Evolutionary conservation across 2,113 vertebrate species (phyloP).

Genomic region (Phrynocephalus versicolor): DNA sequence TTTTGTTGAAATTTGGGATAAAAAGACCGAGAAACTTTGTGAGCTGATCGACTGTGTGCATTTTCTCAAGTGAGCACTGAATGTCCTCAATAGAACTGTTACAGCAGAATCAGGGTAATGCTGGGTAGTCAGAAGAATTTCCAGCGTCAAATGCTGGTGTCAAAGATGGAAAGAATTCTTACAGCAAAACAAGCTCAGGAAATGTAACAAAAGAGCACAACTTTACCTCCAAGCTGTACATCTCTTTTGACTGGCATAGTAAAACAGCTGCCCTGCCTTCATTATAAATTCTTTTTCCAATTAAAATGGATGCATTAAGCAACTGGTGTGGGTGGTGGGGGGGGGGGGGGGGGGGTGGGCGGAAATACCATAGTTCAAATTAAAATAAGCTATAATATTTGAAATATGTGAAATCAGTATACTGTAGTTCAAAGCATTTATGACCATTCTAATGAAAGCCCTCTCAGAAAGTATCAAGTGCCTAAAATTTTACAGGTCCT

Average conservation of each 20-base stretch:
- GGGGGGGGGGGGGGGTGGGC: too few relatives aligned
- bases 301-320: background rate
- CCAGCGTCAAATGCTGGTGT: background rate
- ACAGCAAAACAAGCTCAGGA: background rate
- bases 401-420: background rate
- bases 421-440: background rate
- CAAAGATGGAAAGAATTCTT: background rate
- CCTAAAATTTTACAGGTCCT: too few relatives aligned
- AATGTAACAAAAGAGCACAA: background rate
- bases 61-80: constrained; percentile 82
- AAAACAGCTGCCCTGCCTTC: background rate
- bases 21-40: constrained; percentile 86
- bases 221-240: too few relatives aligned
- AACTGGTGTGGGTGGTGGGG: background rate
- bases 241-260: too few relatives aligned
- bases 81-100: background rate
- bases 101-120: too few relatives aligned
- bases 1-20: constrained; percentile 93
- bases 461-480: background rate
- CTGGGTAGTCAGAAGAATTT: background rate
- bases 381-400: background rate
- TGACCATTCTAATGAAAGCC: background rate
- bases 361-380: background rate
- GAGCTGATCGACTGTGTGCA: constrained; percentile 87
- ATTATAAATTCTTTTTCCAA: background rate